These are phyloP conservation scores for Delphinapterus leucas DNA, from an alignment of 2,113 vertebrate genomes.

Conservation along the genomic window DNA sequence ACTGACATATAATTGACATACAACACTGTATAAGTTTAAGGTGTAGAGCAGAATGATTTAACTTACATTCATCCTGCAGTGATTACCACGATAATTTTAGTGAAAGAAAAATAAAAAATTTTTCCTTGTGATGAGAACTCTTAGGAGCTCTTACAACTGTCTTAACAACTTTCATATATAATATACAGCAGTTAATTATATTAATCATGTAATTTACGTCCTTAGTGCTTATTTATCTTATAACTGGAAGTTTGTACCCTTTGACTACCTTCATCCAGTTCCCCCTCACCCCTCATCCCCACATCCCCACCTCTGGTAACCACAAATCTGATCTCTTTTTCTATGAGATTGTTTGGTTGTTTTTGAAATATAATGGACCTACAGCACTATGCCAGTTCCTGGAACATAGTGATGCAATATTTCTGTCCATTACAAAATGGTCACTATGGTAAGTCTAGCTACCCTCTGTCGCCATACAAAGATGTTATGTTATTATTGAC, in stretches of 20 bases:
- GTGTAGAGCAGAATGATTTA: background rate
- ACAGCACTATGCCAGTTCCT: background rate
- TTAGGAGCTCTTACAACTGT: background rate
- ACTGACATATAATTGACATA: background rate
- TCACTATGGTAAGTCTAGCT: background rate
- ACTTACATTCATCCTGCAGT: background rate
- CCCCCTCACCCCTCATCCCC: rapidly evolving
- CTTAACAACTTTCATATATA: background rate
- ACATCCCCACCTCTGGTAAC: background rate
- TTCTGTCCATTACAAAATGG: background rate
- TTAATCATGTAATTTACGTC: background rate
- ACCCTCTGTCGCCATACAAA: background rate
- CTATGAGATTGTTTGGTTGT: background rate
- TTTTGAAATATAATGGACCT: background rate
- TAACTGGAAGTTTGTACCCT: background rate
- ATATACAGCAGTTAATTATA: background rate
- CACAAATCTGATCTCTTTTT: background rate
- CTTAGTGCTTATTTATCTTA: background rate
- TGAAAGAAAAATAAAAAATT: background rate
- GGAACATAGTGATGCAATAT: background rate
- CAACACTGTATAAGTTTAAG: background rate
- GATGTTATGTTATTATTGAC: background rate
- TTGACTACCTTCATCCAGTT: background rate
- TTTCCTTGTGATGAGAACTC: background rate
- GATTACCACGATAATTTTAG: background rate